A percentile compares a stretch with the other conserved stretches of the same genome.
Conservation (phyloP, 2,888 invertebrate genomes). For the Pteria penguin region DNA sequence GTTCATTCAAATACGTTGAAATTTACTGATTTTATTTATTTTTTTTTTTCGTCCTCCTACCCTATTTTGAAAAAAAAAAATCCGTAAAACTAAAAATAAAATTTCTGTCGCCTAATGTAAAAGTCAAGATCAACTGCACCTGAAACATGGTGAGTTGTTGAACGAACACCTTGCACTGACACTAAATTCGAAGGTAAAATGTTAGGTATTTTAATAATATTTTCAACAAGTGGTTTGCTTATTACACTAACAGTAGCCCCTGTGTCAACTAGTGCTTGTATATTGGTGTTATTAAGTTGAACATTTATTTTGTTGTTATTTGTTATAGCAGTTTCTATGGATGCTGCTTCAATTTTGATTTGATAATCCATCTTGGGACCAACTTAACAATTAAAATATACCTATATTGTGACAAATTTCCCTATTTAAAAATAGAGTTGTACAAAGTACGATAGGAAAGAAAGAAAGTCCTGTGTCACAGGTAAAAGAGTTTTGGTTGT, state of each 20-base stretch:
- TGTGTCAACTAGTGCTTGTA: not conserved
- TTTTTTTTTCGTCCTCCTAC: not conserved
- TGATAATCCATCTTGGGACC: not conserved
- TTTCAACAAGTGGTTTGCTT: not conserved
- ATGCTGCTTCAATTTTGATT: not conserved
- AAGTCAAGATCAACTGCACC: not conserved
- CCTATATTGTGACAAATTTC: not conserved
- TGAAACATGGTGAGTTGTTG: not conserved
- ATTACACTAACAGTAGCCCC: not conserved
- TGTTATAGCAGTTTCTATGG: not conserved
- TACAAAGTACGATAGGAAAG: too few species aligned
- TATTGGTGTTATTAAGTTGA: not conserved
- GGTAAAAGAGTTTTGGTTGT: not conserved
- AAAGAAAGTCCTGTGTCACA: not conserved
- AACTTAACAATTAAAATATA: not conserved
- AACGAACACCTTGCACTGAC: not conserved
- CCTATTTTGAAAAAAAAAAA: not conserved
- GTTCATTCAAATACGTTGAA: not conserved
- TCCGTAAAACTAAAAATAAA: too few species aligned
- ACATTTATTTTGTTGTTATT: not conserved
- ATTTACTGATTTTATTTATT: constrained; percentile 4
- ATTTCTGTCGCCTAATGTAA: not conserved
- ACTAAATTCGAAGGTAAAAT: not conserved
- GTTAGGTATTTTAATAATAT: not conserved
- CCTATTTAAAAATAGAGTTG: not conserved